Percentiles rank a stretch among this genome's conserved stretches.
phyloP scores from a whole-genome alignment of 1,140 invertebrate genomes.

The Drosophila grimshawi region DNA sequence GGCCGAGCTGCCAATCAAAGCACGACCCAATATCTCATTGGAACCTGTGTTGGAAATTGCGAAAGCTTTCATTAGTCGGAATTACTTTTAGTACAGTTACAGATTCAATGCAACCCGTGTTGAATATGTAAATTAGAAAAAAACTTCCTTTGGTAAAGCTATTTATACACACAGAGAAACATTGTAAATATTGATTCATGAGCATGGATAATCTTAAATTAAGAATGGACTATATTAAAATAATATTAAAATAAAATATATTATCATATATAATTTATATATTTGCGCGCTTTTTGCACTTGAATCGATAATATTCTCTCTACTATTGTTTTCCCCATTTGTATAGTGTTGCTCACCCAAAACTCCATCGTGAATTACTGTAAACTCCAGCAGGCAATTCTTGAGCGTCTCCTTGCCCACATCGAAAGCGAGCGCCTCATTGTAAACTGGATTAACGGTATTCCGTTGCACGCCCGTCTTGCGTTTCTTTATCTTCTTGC shows the following conservation, averaged over 20 bases:
- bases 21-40: slow-evolving; percentile 85
- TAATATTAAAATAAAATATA: no score
- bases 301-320: no score
- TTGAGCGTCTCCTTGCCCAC: slow-evolving; percentile 87
- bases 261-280: no score
- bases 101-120: no score
- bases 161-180: neutral
- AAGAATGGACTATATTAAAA: no score
- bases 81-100: no score
- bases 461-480: slow-evolving; percentile 95
- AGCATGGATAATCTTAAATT: no score
- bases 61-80: neutral
- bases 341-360: slow-evolving; percentile 68
- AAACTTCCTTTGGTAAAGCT: neutral
- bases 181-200: no score
- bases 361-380: slow-evolving; percentile 86
- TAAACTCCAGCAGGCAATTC: slow-evolving; percentile 86
- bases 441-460: slow-evolving; percentile 93
- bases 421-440: slow-evolving; percentile 94
- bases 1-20: slow-evolving; percentile 85
- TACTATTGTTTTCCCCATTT: no score
- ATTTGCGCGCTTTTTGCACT: no score
- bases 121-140: no score
- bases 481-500: slow-evolving; percentile 93
- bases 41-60: slow-evolving; percentile 61